Evolutionary conservation across 2,888 invertebrate genomes (phyloP), one percentile per base, ranked within the genome.

Genomic region (Watsonalla cultraria): DNA sequence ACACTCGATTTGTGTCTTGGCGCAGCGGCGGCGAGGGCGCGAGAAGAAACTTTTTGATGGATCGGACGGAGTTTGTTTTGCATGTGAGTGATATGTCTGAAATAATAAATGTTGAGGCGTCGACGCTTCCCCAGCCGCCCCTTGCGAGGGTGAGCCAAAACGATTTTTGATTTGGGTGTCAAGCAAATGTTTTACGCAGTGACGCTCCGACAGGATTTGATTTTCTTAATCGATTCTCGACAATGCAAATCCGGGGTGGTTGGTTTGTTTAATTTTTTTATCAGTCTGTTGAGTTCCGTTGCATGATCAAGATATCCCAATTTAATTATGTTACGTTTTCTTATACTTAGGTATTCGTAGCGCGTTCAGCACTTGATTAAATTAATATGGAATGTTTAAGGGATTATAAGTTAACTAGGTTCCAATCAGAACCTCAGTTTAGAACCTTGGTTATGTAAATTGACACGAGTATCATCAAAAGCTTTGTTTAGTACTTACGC

Each of bases 141-240:
- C 78, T 69, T 62, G 64, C 70, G 77, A 80, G 88, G 89, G 88
- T 84, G 86, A 78, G 84, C 84, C 86, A 90, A 90, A 90, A 88
- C 90, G 90, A 89, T 90, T 90, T 90, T 90, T 90, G 90, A 90
- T 90, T 90, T 87, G 90, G 90, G 90, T 89, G 90, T 90, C 90
- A 87, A 88, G 86, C 89, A 86, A 90, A 90, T 89, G 90, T 90
- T 90, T 89, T 85, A 88, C 90, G 86, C 82, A 75, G 82, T 80
- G 82, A 78, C 88, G 88, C 87, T 85, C 86, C 71, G 74, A 70
- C 76, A 70, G 80, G 82, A 88, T 90, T 90, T 87, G 86, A 90
- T 90, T 90, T 88, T 88, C 89, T 89, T 90, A 90, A 90, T 87
- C 89, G 88, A 87, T 88, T 85, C 84, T 74, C 63, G 70, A 69